phyloP scores from a whole-genome alignment of 2,888 invertebrate genomes.

The Sycophila texana region DNA sequence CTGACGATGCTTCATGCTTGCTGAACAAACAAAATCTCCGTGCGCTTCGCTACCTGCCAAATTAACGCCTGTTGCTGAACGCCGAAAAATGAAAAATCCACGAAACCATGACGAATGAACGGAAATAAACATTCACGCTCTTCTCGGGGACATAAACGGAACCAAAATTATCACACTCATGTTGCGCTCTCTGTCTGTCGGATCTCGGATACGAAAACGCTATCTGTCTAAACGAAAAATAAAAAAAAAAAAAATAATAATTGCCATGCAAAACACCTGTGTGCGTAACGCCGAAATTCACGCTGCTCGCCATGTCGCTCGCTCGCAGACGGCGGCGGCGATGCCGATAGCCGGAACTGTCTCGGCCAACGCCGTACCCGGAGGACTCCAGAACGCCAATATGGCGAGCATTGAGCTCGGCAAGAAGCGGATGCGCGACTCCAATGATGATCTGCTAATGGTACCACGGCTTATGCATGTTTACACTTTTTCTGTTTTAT shows the following conservation, averaged over 20 bases:
- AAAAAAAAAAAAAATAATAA: conserved; percentile 11
- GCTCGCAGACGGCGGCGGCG: conserved; percentile 71
- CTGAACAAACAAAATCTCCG: conserved; percentile 71
- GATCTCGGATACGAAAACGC: conserved; percentile 26
- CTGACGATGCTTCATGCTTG: conserved; percentile 76
- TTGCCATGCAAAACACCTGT: conserved; percentile 7
- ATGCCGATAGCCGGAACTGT: conserved; percentile 74
- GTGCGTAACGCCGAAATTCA: no score
- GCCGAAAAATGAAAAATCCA: conserved; percentile 55
- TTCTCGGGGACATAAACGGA: conserved; percentile 46
- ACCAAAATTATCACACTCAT: conserved; percentile 47
- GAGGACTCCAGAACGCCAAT: conserved; percentile 82
- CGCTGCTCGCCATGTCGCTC: conserved; percentile 55
- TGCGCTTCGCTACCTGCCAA: conserved; percentile 76
- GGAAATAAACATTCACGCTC: conserved; percentile 54
- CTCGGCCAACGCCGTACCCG: conserved; percentile 77
- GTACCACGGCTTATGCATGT: conserved; percentile 83
- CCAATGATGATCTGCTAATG: conserved; percentile 94
- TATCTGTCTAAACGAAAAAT: conserved; percentile 40
- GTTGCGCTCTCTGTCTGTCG: conserved; percentile 33
- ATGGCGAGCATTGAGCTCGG: conserved; percentile 89
- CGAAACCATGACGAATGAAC: conserved; percentile 59
- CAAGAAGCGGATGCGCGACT: conserved; percentile 95
- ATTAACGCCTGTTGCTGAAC: conserved; percentile 71
- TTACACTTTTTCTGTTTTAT: conserved; percentile 55